A percentile compares a stretch with the other conserved stretches of the same genome.
These are phyloP conservation scores for Drosophila serrata DNA, from an alignment of 1,140 invertebrate genomes.

Conservation along the genomic window DNA sequence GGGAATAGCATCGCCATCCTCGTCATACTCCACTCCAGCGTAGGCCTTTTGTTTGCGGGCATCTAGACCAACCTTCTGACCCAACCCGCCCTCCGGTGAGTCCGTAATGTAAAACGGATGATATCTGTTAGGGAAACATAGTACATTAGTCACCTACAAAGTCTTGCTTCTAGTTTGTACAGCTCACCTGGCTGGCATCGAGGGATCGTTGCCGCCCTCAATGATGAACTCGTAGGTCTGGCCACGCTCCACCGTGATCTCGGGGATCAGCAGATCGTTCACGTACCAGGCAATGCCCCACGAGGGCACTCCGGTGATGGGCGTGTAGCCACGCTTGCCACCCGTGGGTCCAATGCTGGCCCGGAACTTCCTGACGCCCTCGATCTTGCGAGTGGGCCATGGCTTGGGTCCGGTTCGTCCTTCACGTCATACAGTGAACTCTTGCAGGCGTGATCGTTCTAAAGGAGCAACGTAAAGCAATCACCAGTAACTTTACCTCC, in stretches of 20 bases:
- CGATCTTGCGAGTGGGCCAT: conserved; percentile 87
- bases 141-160: fast-evolving
- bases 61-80: conserved; percentile 90
- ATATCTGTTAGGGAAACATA: conserved; percentile 87
- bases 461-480: neutral
- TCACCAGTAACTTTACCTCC: neutral
- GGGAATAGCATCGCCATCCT: conserved; percentile 91
- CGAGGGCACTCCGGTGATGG: conserved; percentile 92
- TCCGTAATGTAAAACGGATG: conserved; percentile 98
- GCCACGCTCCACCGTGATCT: conserved; percentile 95
- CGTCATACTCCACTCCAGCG: conserved; percentile 92
- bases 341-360: conserved; percentile 94
- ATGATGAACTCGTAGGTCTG: conserved; percentile 95
- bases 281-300: conserved; percentile 98
- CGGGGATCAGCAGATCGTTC: conserved; percentile 95
- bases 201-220: conserved; percentile 91
- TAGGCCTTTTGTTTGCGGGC: conserved; percentile 90
- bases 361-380: conserved; percentile 88
- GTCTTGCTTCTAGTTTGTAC: neutral
- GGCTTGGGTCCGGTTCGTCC: conserved; percentile 87
- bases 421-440: conserved; percentile 85
- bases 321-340: conserved; percentile 91
- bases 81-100: conserved; percentile 93
- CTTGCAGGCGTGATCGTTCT: conserved; percentile 84
- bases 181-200: conserved; percentile 88